Evolutionary conservation across 2,888 invertebrate genomes (phyloP).

Genomic region (Phortica magna): DNA sequence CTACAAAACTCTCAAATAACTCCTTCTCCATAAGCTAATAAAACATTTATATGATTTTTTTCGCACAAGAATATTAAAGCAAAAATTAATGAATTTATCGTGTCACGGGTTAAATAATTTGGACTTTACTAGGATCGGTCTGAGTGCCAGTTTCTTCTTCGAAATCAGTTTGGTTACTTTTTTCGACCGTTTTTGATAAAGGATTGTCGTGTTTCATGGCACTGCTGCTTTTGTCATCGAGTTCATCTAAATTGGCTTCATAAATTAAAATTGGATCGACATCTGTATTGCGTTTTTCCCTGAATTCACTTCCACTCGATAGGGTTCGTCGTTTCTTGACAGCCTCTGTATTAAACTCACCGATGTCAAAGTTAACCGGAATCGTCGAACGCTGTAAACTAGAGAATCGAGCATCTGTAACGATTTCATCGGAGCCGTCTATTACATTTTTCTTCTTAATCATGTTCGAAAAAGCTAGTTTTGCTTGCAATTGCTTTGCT

Average conservation of each 20-base stretch:
- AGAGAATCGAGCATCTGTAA: background rate
- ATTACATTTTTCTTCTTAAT: constrained; percentile 55
- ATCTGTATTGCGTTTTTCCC: background rate
- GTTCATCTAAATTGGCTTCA: too few species aligned
- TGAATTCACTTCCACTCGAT: background rate
- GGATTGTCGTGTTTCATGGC: too few species aligned
- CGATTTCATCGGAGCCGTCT: background rate
- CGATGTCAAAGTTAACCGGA: background rate
- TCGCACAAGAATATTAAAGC: too few species aligned
- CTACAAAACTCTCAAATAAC: too few species aligned
- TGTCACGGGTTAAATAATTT: background rate
- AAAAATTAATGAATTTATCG: too few species aligned
- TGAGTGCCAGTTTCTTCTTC: constrained; percentile 13
- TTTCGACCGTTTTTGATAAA: background rate
- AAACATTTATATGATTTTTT: too few species aligned
- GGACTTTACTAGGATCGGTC: background rate
- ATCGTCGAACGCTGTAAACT: background rate
- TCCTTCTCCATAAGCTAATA: too few species aligned
- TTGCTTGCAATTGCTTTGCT: constrained; percentile 68
- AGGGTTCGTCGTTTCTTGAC: background rate
- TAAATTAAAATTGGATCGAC: background rate
- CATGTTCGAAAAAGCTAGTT: constrained; percentile 59
- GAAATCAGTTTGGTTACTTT: constrained; percentile 20
- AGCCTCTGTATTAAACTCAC: background rate
- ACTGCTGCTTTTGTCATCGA: too few species aligned